Conservation (phyloP, 1,140 invertebrate genomes). For the Lysiphlebus fabarum region DNA sequence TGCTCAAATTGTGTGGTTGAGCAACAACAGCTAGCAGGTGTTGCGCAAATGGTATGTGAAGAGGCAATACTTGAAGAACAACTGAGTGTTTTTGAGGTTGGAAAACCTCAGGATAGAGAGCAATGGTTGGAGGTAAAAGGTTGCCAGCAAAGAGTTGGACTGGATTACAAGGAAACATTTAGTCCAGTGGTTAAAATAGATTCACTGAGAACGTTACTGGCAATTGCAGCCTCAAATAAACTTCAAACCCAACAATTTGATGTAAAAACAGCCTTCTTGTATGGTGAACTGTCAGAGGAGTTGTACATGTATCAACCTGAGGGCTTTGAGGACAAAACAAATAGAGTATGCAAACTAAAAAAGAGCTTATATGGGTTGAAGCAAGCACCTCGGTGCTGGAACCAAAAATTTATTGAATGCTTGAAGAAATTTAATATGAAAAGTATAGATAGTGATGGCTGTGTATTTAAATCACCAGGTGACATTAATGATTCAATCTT, state of each 20-base stretch:
- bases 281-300: slow-evolving; percentile 33
- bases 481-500: too few species aligned
- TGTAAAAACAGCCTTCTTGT: neutral
- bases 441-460: too few species aligned
- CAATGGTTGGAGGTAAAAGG: slow-evolving; percentile 1
- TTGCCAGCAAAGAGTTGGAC: neutral
- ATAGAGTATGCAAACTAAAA: neutral
- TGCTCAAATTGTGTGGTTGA: too few species aligned
- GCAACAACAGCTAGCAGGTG: slow-evolving; percentile 34
- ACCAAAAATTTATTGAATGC: slow-evolving; percentile 32
- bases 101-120: too few species aligned
- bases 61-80: too few species aligned
- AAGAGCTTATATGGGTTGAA: neutral
- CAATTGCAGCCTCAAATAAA: neutral
- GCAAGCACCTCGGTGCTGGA: slow-evolving; percentile 17
- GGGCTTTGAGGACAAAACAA: neutral
- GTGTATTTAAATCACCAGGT: too few species aligned
- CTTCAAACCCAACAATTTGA: neutral
- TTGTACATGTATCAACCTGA: slow-evolving; percentile 42
- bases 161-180: neutral
- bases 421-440: slow-evolving; percentile 20
- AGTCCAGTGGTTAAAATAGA: neutral
- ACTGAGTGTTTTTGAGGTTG: too few species aligned
- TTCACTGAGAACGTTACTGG: neutral
- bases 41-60: too few species aligned